phyloP scores from a whole-genome alignment of 1,140 invertebrate genomes.

The Pseudomyrmex concolor region DNA sequence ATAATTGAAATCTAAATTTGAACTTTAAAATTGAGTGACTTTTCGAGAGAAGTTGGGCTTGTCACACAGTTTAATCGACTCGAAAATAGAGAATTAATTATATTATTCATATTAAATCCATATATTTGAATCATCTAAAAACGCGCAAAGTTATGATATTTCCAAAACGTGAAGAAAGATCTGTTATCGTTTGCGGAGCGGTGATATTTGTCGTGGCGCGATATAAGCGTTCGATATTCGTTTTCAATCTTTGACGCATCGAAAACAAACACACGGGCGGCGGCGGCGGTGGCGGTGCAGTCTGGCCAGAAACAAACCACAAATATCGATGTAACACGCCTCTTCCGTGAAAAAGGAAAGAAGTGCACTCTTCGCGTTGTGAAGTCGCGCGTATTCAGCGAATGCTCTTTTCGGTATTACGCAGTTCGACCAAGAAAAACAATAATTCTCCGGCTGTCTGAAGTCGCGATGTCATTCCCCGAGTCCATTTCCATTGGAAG shows the following conservation, averaged over 20 bases:
- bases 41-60: background rate
- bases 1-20: slow-evolving; percentile 1
- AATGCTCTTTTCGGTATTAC: slow-evolving; percentile 41
- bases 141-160: background rate
- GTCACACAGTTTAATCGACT: background rate
- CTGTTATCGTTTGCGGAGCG: slow-evolving; percentile 38
- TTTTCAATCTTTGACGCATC: slow-evolving; percentile 55
- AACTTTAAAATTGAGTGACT: background rate
- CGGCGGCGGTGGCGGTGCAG: background rate
- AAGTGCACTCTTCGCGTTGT: slow-evolving; percentile 23
- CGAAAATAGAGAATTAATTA: slow-evolving; percentile 1
- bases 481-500: slow-evolving; percentile 14
- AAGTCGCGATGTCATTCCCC: slow-evolving; percentile 47
- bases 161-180: slow-evolving; percentile 28
- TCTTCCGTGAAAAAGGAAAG: background rate
- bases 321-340: slow-evolving; percentile 45
- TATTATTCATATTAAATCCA: background rate
- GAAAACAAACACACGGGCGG: slow-evolving; percentile 39
- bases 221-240: slow-evolving; percentile 38
- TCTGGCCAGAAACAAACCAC: slow-evolving; percentile 42
- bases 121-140: background rate
- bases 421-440: slow-evolving; percentile 41
- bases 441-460: slow-evolving; percentile 43
- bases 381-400: slow-evolving; percentile 32
- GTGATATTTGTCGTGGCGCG: slow-evolving; percentile 24